phyloP scores from a whole-genome alignment of 2,797 vertebrate genomes.

The Alca torda region DNA sequence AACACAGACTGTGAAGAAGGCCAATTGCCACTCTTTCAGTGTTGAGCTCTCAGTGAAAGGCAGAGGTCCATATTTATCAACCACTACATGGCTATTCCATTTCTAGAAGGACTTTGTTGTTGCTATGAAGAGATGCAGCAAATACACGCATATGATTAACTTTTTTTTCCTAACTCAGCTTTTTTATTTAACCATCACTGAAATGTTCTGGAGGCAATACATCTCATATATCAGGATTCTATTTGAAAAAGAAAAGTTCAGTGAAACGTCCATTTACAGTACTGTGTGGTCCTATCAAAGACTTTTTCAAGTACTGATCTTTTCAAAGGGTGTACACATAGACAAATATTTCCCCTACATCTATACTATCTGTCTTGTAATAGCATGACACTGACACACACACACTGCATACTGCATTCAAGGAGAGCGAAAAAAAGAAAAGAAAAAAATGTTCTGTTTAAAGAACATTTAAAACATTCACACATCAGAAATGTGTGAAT shows the following conservation, averaged over 20 bases:
- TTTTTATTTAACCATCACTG: neutral
- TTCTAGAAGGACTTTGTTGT: neutral
- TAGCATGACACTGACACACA: neutral
- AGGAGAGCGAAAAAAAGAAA: neutral
- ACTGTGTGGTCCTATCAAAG: neutral
- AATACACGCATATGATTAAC: neutral
- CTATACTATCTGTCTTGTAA: neutral
- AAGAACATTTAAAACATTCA: neutral
- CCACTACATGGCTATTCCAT: neutral
- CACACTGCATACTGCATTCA: neutral
- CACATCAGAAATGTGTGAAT: neutral
- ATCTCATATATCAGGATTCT: neutral
- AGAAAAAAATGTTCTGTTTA: neutral
- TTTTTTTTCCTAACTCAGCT: neutral
- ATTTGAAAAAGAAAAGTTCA: neutral
- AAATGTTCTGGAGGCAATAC: neutral
- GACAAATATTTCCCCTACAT: neutral
- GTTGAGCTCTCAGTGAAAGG: neutral
- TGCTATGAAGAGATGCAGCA: neutral
- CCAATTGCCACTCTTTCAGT: neutral
- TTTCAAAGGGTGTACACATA: neutral
- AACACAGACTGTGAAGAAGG: neutral
- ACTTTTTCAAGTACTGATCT: neutral
- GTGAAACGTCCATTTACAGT: neutral
- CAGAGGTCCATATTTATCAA: neutral